phyloP scores from a whole-genome alignment of 2,113 vertebrate species.

The Myocastor coypus region DNA sequence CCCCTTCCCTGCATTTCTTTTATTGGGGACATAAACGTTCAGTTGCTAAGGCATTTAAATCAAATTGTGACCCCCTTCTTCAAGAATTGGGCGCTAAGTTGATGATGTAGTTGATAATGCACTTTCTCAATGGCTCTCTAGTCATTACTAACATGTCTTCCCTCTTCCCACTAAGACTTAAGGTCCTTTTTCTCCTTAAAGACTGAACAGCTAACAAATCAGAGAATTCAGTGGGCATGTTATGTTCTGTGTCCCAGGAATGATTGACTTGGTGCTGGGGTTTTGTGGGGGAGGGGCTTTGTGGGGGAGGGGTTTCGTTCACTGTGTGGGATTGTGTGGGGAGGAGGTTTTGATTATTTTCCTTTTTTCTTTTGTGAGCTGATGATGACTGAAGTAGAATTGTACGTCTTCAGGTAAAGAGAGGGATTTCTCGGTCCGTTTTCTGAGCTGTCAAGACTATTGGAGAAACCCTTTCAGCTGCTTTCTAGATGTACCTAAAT shows the following conservation, averaged over 20 bases:
- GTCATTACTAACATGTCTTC: constrained; percentile 88
- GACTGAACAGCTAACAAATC: constrained; percentile 75
- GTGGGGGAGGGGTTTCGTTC: constrained; percentile 69
- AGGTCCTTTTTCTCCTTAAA: constrained; percentile 83
- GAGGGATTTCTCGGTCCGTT: constrained; percentile 85
- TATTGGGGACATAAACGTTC: constrained; percentile 81
- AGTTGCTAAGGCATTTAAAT: constrained; percentile 80
- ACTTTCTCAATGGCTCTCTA: constrained; percentile 84
- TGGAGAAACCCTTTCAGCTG: constrained; percentile 84
- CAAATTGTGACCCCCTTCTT: constrained; percentile 78
- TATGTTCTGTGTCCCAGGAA: constrained; percentile 78
- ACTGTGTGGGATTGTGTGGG: constrained; percentile 60
- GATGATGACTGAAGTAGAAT: constrained; percentile 83
- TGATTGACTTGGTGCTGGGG: constrained; percentile 79
- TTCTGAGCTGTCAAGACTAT: constrained; percentile 79
- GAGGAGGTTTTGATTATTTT: constrained; percentile 57
- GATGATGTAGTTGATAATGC: constrained; percentile 85
- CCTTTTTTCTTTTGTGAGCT: constrained; percentile 83
- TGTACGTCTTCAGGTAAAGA: constrained; percentile 85
- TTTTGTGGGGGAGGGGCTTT: constrained; percentile 62
- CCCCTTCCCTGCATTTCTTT: constrained; percentile 74
- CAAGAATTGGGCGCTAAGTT: constrained; percentile 76
- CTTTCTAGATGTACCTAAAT: constrained; percentile 85
- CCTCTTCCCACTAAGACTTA: constrained; percentile 86
- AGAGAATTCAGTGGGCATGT: constrained; percentile 77